These are phyloP conservation scores for Rhopalosiphum maidis DNA, from an alignment of 1,140 invertebrate genomes.

Conservation along the genomic window DNA sequence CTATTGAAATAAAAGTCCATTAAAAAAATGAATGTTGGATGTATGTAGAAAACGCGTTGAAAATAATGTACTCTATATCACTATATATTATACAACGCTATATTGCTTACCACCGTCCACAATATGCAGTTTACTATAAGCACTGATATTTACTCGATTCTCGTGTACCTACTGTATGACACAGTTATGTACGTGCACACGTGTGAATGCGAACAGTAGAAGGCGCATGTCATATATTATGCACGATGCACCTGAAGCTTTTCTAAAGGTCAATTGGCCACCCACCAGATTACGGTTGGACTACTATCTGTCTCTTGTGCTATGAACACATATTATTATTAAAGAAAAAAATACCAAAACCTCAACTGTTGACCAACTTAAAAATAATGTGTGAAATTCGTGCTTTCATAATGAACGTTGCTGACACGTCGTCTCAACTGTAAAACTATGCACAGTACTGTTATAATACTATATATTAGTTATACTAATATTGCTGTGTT, in stretches of 20 bases:
- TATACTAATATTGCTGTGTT: too few relatives aligned
- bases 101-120: not conserved
- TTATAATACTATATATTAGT: too few relatives aligned
- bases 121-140: not conserved
- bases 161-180: not conserved
- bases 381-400: not conserved
- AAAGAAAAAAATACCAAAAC: not conserved
- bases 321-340: not conserved
- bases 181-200: not conserved
- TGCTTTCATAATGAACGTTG: not conserved
- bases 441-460: not conserved
- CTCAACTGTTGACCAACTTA: not conserved
- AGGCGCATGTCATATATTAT: not conserved
- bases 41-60: not conserved
- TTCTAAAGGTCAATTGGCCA: not conserved
- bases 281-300: not conserved
- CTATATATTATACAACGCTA: not conserved
- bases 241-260: not conserved
- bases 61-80: not conserved
- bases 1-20: slow-evolving; percentile 1
- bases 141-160: not conserved
- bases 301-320: not conserved
- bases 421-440: not conserved
- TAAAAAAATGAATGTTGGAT: not conserved
- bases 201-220: not conserved